A percentile compares a stretch with the other conserved stretches of the same genome.
phyloP scores from a whole-genome alignment of 2,888 invertebrate species.

The Ochlodes sylvanus region DNA sequence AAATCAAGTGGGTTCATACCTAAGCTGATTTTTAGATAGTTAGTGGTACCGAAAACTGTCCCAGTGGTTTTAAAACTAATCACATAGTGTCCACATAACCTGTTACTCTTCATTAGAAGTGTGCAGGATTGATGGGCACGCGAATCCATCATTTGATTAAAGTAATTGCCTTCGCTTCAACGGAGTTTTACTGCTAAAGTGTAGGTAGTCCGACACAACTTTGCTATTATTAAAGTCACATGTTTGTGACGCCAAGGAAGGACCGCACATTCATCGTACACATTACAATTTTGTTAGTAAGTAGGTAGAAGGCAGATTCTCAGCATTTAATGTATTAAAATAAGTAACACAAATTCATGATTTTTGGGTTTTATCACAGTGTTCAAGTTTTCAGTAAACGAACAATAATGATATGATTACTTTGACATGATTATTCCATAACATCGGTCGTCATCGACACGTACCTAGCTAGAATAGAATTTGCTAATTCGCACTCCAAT shows the following conservation, averaged over 20 bases:
- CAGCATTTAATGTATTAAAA: too few species aligned
- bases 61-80: background rate
- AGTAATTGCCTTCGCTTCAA: conserved; percentile 54
- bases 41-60: too few species aligned
- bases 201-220: conserved; percentile 8
- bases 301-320: too few species aligned
- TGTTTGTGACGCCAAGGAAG: conserved; percentile 4
- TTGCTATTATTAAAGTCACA: conserved; percentile 5
- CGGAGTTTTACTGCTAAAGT: conserved; percentile 43
- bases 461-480: too few species aligned
- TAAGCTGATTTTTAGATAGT: too few species aligned
- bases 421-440: background rate
- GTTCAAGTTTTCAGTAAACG: too few species aligned
- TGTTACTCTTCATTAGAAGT: conserved; percentile 30
- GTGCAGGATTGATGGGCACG: conserved; percentile 48
- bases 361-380: too few species aligned
- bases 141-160: conserved; percentile 50
- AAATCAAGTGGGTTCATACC: too few species aligned
- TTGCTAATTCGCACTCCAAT: too few species aligned
- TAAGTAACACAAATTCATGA: too few species aligned
- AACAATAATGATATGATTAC: background rate
- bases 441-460: too few species aligned
- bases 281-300: background rate
- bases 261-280: background rate
- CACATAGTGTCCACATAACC: conserved; percentile 19